phyloP scores from a whole-genome alignment of 2,113 vertebrate genomes.

The Epinephelus lanceolatus region DNA sequence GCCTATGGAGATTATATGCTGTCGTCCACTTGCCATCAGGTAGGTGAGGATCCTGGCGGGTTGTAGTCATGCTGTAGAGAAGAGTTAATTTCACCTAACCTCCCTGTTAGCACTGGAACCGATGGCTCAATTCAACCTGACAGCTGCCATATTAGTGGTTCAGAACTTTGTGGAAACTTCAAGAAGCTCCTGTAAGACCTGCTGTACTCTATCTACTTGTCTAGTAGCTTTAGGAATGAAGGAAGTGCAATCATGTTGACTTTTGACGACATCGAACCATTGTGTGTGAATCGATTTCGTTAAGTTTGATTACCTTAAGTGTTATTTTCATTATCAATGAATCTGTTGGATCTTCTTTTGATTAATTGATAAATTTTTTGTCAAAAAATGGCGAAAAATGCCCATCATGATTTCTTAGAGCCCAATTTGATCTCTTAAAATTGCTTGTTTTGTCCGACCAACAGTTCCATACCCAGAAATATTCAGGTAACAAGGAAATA shows the following conservation, averaged over 20 bases:
- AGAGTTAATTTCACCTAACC: slow-evolving; percentile 77
- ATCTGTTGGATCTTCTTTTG: background rate
- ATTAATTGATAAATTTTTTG: background rate
- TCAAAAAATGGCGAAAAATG: background rate
- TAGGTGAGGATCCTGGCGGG: slow-evolving; percentile 73
- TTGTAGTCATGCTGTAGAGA: slow-evolving; percentile 81
- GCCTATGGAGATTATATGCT: slow-evolving; percentile 82
- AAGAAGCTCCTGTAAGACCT: slow-evolving; percentile 59
- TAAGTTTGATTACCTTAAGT: background rate
- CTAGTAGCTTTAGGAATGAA: slow-evolving; percentile 50
- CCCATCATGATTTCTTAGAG: no score
- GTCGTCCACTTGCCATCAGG: slow-evolving; percentile 83
- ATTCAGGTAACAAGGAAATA: background rate
- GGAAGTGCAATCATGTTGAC: slow-evolving; percentile 28
- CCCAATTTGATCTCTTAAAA: background rate
- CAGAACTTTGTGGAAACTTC: slow-evolving; percentile 81
- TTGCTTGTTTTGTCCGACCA: background rate
- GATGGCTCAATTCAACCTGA: slow-evolving; percentile 62
- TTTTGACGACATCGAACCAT: slow-evolving; percentile 17
- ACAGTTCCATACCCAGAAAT: background rate
- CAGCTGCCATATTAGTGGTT: slow-evolving; percentile 81
- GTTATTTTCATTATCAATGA: background rate
- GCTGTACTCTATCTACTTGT: slow-evolving; percentile 31
- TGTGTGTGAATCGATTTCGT: background rate
- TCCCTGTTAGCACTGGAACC: slow-evolving; percentile 62